Percentiles rank a stretch among this genome's conserved stretches.
These are phyloP conservation scores for Corapipo altera DNA, from an alignment of 2,113 vertebrate species.

Conservation along the genomic window DNA sequence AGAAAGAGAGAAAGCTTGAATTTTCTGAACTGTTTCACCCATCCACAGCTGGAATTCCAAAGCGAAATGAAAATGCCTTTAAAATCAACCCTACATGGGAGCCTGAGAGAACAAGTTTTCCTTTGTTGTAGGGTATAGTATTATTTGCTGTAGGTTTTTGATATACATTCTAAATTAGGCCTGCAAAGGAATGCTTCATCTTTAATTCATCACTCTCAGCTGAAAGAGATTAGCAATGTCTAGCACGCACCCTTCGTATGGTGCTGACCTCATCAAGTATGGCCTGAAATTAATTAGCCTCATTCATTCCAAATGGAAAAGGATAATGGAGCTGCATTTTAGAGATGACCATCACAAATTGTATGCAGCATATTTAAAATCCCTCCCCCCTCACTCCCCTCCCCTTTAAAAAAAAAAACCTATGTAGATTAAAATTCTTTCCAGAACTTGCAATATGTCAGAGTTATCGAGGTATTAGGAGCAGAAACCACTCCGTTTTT, in stretches of 20 bases:
- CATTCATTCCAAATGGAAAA: slow-evolving; percentile 83
- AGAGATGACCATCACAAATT: slow-evolving; percentile 81
- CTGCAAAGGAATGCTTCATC: slow-evolving; percentile 83
- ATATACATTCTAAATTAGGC: slow-evolving; percentile 85
- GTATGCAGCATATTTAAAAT: slow-evolving; percentile 79
- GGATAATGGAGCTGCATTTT: slow-evolving; percentile 80
- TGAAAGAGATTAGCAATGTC: slow-evolving; percentile 86
- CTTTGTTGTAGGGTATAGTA: slow-evolving; percentile 79
- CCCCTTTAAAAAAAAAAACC: slow-evolving; percentile 50
- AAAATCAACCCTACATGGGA: slow-evolving; percentile 76
- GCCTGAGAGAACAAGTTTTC: slow-evolving; percentile 79
- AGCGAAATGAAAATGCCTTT: slow-evolving; percentile 73
- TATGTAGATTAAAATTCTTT: slow-evolving; percentile 76
- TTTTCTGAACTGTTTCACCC: slow-evolving; percentile 72
- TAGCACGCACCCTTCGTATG: slow-evolving; percentile 80
- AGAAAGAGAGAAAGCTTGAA: slow-evolving; percentile 70
- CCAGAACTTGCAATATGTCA: slow-evolving; percentile 67
- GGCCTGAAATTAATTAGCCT: slow-evolving; percentile 86
- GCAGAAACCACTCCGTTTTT: slow-evolving; percentile 31
- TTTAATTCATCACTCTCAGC: slow-evolving; percentile 87
- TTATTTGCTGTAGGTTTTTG: slow-evolving; percentile 83
- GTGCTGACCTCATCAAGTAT: slow-evolving; percentile 86
- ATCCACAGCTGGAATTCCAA: slow-evolving; percentile 74
- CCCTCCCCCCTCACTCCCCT: neutral
- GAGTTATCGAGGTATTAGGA: slow-evolving; percentile 56